Conservation (phyloP, 2,797 vertebrate genomes). For the Silurus aristotelis region DNA sequence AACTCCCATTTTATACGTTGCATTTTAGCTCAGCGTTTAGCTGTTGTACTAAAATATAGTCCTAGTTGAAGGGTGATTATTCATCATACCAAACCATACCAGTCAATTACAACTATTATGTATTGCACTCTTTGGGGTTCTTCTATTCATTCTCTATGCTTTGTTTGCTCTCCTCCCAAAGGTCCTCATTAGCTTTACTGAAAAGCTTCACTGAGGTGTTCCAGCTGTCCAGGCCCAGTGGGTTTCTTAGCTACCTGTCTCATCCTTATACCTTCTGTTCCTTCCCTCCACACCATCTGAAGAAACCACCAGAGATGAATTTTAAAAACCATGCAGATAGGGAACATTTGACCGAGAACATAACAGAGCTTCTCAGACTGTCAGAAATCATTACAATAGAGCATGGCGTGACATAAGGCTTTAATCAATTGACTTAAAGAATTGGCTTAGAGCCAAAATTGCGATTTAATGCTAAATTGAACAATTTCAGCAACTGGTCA, state of each 20-base stretch:
- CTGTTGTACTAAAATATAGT: not conserved
- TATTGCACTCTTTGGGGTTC: constrained; percentile 28
- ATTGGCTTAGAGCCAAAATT: not conserved
- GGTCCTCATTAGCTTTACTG: constrained; percentile 53
- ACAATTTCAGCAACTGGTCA: not conserved
- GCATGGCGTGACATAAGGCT: constrained; percentile 12
- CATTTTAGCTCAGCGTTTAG: not conserved
- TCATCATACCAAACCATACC: not conserved
- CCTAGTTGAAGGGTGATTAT: not conserved
- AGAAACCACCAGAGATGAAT: constrained; percentile 41
- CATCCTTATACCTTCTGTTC: constrained; percentile 39
- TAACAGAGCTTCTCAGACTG: constrained; percentile 12
- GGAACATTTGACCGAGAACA: constrained; percentile 38
- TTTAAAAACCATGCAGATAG: constrained; percentile 21
- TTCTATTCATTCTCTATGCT: constrained; percentile 31
- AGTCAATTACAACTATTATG: constrained; percentile 31
- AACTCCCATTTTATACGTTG: not conserved
- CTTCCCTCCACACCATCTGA: constrained; percentile 28
- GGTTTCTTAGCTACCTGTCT: constrained; percentile 47
- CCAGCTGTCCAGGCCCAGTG: constrained; percentile 34
- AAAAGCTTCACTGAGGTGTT: constrained; percentile 40
- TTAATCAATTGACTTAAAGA: not conserved
- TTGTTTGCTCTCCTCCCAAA: constrained; percentile 39
- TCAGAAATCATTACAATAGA: constrained; percentile 34
- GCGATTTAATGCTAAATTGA: not conserved